Base-by-base conservation (phyloP, 2,113 vertebrate genomes). In the Pyrgilauda ruficollis region DNA sequence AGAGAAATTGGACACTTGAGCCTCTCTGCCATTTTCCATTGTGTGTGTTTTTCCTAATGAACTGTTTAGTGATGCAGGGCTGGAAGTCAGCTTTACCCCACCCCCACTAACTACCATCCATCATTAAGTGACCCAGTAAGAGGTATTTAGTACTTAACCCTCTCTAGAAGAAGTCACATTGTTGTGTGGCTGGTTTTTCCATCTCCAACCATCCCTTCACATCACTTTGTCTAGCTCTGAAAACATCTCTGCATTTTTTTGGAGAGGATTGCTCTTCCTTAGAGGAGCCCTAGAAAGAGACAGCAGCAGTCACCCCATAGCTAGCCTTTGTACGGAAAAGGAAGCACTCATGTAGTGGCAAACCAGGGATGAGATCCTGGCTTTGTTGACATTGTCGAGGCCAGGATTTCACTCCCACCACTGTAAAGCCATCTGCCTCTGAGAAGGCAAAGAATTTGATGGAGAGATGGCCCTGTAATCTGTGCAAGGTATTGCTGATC, bases 1-100 rank as follows among this genome's bases (percentile, higher is more conserved):
- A 97, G 96, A 97, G 97, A 97, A 97, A 97, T 97, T 96, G 96
- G 96, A 97, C 97, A 96, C 96, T 97, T 96, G 94, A 95, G 93
- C 93, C 96, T 95, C 96, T 95, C 97, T 97, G 97, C 92, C 96
- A 92, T 95, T 95, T 93, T 95, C 96, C 96, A 97, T 97, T 97
- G 96, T 97, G 94, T 97, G 95, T 95, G 81, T 95, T 94, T 96
- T 95, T 96, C 95, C 96, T 97, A 97, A 97, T 97, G 96, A 96
- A 97, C 89, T 77, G 93, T 97, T 97, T 97, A 96, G 96, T 96
- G 96, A 97, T 97, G 97, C 90, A 96, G 97, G 96, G 95, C 96
- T 97, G 94, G 96, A 97, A 97, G 97, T 97, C 96, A 97, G 97
- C 95, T 97, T 96, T 95, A 95, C 93, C 94, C 96, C 93, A 93